Conservation (phyloP, 2,113 vertebrate genomes). For the Poecilia latipinna region DNA sequence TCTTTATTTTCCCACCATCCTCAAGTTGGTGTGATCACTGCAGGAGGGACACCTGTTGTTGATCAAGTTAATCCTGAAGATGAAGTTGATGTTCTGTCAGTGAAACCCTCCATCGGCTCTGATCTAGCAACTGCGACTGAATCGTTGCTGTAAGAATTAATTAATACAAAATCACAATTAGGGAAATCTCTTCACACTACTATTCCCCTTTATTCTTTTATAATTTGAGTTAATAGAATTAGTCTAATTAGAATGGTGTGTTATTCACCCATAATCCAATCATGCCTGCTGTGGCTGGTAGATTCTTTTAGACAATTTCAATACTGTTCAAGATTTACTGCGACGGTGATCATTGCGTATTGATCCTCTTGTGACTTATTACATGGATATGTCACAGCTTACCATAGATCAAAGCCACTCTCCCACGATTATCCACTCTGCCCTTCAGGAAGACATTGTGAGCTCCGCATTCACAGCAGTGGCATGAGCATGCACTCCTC, state of each 20-base stretch:
- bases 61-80: not conserved
- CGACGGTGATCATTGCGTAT: not conserved
- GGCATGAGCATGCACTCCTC: slow-evolving; percentile 30
- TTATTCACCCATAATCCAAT: too few species aligned
- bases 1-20: slow-evolving; percentile 34
- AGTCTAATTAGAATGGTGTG: not conserved
- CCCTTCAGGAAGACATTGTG: slow-evolving; percentile 57
- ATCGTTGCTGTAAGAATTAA: not conserved
- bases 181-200: not conserved
- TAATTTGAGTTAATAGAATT: not conserved
- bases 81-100: slow-evolving; percentile 3
- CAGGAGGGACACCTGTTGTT: slow-evolving; percentile 15
- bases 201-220: not conserved
- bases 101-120: slow-evolving; percentile 6
- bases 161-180: not conserved
- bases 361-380: slow-evolving; percentile 31
- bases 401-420: slow-evolving; percentile 33
- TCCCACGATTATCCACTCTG: slow-evolving; percentile 57
- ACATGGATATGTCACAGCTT: slow-evolving; percentile 22
- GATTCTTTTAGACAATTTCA: not conserved
- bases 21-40: slow-evolving; percentile 30
- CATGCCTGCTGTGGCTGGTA: too few species aligned
- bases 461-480: slow-evolving; percentile 54
- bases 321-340: not conserved
- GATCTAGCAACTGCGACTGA: not conserved